Conservation (phyloP, 2,797 vertebrate species). For the Botia kubotai region DNA sequence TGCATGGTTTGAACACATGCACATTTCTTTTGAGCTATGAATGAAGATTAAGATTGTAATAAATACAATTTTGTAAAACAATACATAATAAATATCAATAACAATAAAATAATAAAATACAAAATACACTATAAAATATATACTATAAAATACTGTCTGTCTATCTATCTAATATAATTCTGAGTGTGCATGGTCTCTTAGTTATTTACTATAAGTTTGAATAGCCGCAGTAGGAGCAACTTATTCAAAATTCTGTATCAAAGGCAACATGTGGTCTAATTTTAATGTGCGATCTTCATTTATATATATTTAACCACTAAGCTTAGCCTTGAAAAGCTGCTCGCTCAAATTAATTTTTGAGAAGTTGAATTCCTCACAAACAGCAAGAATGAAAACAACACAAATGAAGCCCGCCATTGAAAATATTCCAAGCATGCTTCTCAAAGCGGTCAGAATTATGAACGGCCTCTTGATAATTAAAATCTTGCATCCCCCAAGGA, state of each 20-base stretch:
- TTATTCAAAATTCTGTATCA: background rate
- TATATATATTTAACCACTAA: constrained; percentile 18
- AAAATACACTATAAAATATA: too few relatives aligned
- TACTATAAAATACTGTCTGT: too few relatives aligned
- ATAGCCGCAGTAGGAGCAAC: too few relatives aligned
- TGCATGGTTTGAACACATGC: background rate
- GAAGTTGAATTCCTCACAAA: constrained; percentile 48
- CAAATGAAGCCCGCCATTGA: constrained; percentile 38
- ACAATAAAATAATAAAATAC: too few relatives aligned
- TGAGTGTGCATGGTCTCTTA: background rate
- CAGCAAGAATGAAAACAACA: constrained; percentile 46
- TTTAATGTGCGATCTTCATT: constrained; percentile 5
- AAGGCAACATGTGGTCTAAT: constrained; percentile 20
- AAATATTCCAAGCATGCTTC: constrained; percentile 55
- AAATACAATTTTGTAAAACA: background rate
- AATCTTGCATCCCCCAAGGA: constrained; percentile 67
- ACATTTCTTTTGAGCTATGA: background rate
- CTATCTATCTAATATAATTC: background rate
- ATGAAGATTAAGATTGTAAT: background rate
- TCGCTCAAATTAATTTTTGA: constrained; percentile 35
- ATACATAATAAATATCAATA: too few relatives aligned
- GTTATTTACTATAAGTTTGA: background rate
- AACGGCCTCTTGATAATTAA: constrained; percentile 71
- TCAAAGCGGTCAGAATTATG: constrained; percentile 61
- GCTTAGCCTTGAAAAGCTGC: constrained; percentile 53